Base-by-base conservation (phyloP, 2,888 invertebrate species). In the Dorcus parallelipipedus region DNA sequence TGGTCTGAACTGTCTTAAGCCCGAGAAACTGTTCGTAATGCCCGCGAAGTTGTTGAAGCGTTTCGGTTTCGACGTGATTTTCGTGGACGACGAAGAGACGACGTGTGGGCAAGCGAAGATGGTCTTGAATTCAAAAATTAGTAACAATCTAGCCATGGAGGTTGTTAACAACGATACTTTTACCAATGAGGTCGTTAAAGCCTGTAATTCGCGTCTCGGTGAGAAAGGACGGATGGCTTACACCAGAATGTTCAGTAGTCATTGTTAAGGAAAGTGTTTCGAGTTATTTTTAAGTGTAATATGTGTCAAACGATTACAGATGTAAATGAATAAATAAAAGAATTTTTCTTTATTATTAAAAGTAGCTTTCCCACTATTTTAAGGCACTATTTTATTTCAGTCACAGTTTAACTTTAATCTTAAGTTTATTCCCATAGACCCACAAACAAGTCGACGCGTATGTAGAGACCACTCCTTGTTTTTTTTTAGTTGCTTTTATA, bases 221-320 rank as follows among this genome's bases (percentile, higher is more conserved):
- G 9, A 41, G 14, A 56, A 41, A 41, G 52, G 45, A 10, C 38
- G 59, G 17, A 59, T 59, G 59, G 26, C 50, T 4, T 59, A 59
- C 38, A 56, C 55, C 9, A 45, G 23, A 45, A 17, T 20, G 20
- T 45, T 45, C 7, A 20, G 6, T 45, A 6, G 6, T 33, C 3
- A 33, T 33, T 33, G 26, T 33, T 33, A 33, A 33, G 26, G 26
- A 33, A 4, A 33, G 26, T 33, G 3, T 33, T 33, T 33, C 6
- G 3, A 33, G 26, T 33, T 33, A 33, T 33, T 33, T 33, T 33
- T 33, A 33, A 33, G 26, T 33, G 26, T 33, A 33, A 33, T 33
- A 33, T 3, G 3, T 7, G 26, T 33, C 26, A 33, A 7, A 6
- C 26, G 7, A 5, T 33, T 6, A 1, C 26, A 33, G 26, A 7